Conservation (phyloP, 2,888 invertebrate species). For the Eumacrocentrus americanus region DNA sequence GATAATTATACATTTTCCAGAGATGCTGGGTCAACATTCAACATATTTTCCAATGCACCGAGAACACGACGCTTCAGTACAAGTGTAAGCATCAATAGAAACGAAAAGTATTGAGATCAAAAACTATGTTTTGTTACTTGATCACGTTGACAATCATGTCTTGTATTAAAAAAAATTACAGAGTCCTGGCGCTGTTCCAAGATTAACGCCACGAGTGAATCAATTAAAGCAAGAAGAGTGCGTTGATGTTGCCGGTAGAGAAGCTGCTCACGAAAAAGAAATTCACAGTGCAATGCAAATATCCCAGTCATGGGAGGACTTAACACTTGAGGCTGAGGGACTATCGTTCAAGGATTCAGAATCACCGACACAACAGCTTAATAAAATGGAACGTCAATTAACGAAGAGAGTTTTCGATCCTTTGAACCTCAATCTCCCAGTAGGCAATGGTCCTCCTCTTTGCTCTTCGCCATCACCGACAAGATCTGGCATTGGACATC, state of each 20-base stretch:
- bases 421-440: slow-evolving; percentile 59
- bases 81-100: slow-evolving; percentile 78
- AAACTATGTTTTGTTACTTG: not conserved
- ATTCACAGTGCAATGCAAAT: slow-evolving; percentile 91
- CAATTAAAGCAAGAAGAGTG: slow-evolving; percentile 90
- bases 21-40: slow-evolving; percentile 72
- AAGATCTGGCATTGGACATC: slow-evolving; percentile 61
- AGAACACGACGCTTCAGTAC: slow-evolving; percentile 88
- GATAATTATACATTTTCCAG: slow-evolving; percentile 63
- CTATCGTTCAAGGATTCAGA: slow-evolving; percentile 60
- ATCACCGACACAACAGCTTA: slow-evolving; percentile 49
- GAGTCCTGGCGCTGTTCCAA: slow-evolving; percentile 65
- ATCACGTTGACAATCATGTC: not conserved
- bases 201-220: slow-evolving; percentile 82
- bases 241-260: slow-evolving; percentile 81
- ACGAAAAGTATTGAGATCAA: too few species aligned
- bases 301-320: slow-evolving; percentile 93
- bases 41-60: slow-evolving; percentile 73
- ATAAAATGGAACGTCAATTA: slow-evolving; percentile 48
- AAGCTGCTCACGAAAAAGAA: slow-evolving; percentile 90
- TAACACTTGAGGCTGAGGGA: slow-evolving; percentile 74
- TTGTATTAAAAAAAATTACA: slow-evolving; percentile 45
- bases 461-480: slow-evolving; percentile 72
- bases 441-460: slow-evolving; percentile 63
- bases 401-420: slow-evolving; percentile 58